Conservation (phyloP, 2,113 vertebrate genomes). For the Bucco capensis region DNA sequence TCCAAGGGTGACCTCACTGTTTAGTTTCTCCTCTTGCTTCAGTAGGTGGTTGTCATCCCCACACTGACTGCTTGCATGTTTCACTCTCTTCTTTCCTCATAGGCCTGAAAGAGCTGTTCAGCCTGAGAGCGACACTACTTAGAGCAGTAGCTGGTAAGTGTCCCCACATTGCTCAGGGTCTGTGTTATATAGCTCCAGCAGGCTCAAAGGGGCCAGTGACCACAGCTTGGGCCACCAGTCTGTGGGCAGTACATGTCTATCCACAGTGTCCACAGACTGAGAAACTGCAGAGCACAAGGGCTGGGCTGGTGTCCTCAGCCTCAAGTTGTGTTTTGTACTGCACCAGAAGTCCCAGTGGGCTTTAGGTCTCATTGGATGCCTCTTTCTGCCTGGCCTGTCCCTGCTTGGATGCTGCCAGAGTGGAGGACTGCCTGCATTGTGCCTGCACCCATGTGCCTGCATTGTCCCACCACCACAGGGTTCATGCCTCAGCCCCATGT, state of each 20-base stretch:
- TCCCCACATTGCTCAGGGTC: background rate
- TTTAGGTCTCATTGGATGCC: background rate
- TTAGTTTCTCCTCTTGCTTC: background rate
- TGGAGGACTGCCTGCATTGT: background rate
- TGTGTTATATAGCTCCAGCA: background rate
- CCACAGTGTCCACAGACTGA: rapidly evolving
- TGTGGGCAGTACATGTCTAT: background rate
- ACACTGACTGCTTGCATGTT: background rate
- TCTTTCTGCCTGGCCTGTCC: background rate
- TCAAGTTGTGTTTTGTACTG: background rate
- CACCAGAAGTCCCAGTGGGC: background rate
- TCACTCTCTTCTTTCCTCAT: background rate
- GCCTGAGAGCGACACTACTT: background rate
- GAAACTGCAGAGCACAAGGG: background rate
- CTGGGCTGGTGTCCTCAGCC: background rate
- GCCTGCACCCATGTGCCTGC: background rate
- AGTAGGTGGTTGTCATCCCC: background rate
- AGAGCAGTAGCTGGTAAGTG: background rate
- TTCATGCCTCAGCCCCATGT: background rate
- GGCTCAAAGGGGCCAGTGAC: background rate
- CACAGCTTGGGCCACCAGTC: background rate
- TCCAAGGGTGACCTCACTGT: background rate
- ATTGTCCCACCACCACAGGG: background rate
- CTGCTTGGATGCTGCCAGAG: background rate
- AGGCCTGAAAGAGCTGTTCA: constrained; percentile 15